Base-by-base conservation (phyloP, 1,140 invertebrate genomes). In the Triops longicaudatus region DNA sequence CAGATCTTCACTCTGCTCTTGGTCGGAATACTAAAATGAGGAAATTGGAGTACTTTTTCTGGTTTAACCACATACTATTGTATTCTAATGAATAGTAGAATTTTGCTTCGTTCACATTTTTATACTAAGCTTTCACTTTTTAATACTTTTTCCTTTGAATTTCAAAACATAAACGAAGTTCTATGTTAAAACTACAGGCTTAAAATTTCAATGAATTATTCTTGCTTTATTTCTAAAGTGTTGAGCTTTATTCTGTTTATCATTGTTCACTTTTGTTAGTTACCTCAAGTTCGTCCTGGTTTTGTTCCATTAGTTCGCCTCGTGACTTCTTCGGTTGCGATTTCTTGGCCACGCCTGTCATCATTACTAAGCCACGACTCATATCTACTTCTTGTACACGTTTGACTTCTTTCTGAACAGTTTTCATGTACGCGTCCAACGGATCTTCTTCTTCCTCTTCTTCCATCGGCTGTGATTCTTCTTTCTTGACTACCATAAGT, bases 271-370 rank as follows among this genome's bases (percentile, higher is more conserved):
- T 37, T 37, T 37, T 2, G n/a, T 77, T 10, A 75, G 43, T 73
- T 83, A 88, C 87, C 85, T 98, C 96, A 77, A 98, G 86, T 26
- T 94, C 95, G 85, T 98, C 97, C 85, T 97, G 93, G 86, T 98
- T 98, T 82, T 97, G 96, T 84, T 98, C 95, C 81, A 99, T 98
- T 0, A 98, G 84, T 86, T 99, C 97, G 76, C 97, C 95, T 86
- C 91, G 91, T 85, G 84, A 88, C 82, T 90, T 90, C 76, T 92
- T 91, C 63, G 91, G 89, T 27, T 88, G 87, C 81, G 92, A 92
- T 81, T 92, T 93, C 82, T 97, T 97, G 22, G 94, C 94, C 9
- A 96, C 91, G 12, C 94, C 96, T n/a, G 92, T 94, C 5, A 97
- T 88, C 76, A 96, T 92, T 11, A 93, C 89, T 1, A 95, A 88